Conservation (phyloP, 2,797 vertebrate species). For the Siniperca obscura region DNA sequence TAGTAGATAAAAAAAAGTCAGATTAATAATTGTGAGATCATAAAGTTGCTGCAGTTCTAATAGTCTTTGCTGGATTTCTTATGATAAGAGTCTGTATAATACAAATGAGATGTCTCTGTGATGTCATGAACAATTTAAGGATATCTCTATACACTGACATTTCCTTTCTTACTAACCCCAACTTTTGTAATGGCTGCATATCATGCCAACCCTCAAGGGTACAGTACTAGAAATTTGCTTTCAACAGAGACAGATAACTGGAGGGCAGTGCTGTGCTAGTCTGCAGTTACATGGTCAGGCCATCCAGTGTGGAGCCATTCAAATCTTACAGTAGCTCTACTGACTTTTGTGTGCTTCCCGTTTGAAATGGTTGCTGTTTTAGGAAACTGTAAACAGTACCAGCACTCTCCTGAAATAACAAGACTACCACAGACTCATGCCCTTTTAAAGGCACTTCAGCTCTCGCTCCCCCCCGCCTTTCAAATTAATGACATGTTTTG, state of each 20-base stretch:
- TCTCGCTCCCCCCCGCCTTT: not conserved
- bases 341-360: conserved; percentile 67
- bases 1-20: not conserved
- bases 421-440: conserved; percentile 53
- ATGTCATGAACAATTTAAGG: conserved; percentile 29
- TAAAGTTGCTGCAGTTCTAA: not conserved
- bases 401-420: conserved; percentile 68
- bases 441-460: conserved; percentile 69
- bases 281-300: conserved; percentile 71
- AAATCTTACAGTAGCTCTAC: conserved; percentile 35
- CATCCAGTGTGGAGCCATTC: conserved; percentile 61
- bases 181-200: conserved; percentile 28
- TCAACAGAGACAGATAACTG: conserved; percentile 61
- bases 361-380: conserved; percentile 74
- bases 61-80: conserved; percentile 3
- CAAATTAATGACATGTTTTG: conserved; percentile 23
- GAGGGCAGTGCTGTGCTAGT: conserved; percentile 69
- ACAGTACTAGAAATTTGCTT: conserved; percentile 44
- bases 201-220: conserved; percentile 35
- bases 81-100: not conserved
- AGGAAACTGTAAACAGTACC: conserved; percentile 72
- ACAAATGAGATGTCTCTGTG: conserved; percentile 1
- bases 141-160: not conserved
- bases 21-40: not conserved
- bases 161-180: conserved; percentile 16